Evolutionary conservation across 2,113 vertebrate species (phyloP), one percentile per base, ranked within the genome.

Genomic region (Brachyhypopomus gauderio): DNA sequence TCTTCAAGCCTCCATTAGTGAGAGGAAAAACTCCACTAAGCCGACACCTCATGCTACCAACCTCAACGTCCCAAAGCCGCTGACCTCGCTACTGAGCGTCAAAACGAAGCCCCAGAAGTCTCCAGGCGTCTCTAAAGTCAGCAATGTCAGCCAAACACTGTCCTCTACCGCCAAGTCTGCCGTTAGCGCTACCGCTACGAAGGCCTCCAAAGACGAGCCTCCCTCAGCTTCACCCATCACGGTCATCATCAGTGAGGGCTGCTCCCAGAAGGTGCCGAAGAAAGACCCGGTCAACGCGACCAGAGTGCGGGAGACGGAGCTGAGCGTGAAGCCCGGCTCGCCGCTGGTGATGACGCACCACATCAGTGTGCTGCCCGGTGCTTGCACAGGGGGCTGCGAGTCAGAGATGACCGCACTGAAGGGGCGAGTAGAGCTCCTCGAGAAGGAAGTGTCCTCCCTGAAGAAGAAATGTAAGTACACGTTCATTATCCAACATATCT

Each of bases 291-390:
- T 80, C 8, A 75, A 77, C 27, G 87, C 78, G 59, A 91, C 88
- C 41, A 88, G 86, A 75, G 17, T 23, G 22, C 83, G 41, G 48
- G 75, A 84, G 36, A 81, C 60, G 0, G 90, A 93, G 74, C 55
- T 93, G 41, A 90, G 79, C 41, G 79, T 94, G 63, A 90, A 90
- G 76, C 91, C 90, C 17, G 93, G 93, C 0, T 72, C 91, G 80
- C 91, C 93, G 9, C 75, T 94, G 55, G 90, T 94, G 56, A 88
- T 94, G 90, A 93, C 91, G 0, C 93, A 94, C 83, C 91, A 89
- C 78, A 93, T 94, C 84, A 94, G 84, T 76, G 72, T 94, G 83
- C 30, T 91, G 76, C 86, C 91, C 20, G 89, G 86, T 20, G 83
- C 87, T 19, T 94, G 93, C 75, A 77, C 75, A 0, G 92, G 89